These are phyloP conservation scores for Pocota personata DNA, from an alignment of 2,888 invertebrate species.

Conservation along the genomic window DNA sequence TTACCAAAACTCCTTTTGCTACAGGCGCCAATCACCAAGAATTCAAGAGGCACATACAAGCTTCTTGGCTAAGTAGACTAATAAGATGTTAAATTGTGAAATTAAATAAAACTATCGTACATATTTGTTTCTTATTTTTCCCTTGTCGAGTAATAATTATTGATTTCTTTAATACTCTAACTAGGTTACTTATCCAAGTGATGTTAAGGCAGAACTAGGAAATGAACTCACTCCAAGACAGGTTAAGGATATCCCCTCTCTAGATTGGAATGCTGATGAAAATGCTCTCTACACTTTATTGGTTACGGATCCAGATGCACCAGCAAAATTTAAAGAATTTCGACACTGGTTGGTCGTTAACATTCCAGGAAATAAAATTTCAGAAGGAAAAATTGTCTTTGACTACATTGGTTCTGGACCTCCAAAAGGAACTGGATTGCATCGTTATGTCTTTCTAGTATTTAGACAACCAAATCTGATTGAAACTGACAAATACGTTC, in stretches of 20 bases:
- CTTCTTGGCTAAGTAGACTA: no score
- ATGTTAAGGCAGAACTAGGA: conserved; percentile 85
- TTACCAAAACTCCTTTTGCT: no score
- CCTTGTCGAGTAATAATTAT: no score
- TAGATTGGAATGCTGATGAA: conserved; percentile 87
- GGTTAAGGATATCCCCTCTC: conserved; percentile 88
- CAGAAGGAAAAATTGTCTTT: conserved; percentile 89
- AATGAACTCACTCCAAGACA: conserved; percentile 90
- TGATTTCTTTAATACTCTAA: background rate
- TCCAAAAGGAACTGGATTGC: conserved; percentile 87
- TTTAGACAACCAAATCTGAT: conserved; percentile 85
- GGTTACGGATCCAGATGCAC: conserved; percentile 93
- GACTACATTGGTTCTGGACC: conserved; percentile 94
- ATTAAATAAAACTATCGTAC: no score
- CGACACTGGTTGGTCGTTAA: conserved; percentile 96
- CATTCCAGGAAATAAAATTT: conserved; percentile 89
- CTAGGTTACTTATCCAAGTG: conserved; percentile 78
- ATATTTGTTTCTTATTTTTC: no score
- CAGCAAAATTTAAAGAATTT: conserved; percentile 94
- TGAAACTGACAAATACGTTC: conserved; percentile 11
- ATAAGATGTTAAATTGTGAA: no score
- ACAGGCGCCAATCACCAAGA: no score
- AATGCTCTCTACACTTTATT: conserved; percentile 88
- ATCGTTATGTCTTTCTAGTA: conserved; percentile 88
- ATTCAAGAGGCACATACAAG: no score